Evolutionary conservation across 2,797 vertebrate species (phyloP).

Genomic region (Poecilia velifera): DNA sequence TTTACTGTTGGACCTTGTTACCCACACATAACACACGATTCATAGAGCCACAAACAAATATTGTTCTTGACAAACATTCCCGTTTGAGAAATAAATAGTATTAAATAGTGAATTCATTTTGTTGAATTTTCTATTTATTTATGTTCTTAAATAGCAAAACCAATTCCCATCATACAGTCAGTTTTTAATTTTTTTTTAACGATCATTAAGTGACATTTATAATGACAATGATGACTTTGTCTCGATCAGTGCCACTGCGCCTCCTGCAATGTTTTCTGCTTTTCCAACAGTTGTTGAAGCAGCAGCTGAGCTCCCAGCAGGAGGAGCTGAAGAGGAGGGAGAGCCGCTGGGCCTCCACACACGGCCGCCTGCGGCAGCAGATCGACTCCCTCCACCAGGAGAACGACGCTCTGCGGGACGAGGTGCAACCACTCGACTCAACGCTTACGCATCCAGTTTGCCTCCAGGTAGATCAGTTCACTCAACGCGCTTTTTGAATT

Average conservation of each 20-base stretch:
- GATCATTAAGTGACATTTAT: too few relatives aligned
- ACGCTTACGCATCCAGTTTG: not conserved
- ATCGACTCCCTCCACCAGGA: constrained; percentile 86
- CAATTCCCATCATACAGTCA: too few relatives aligned
- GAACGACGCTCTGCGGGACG: constrained; percentile 86
- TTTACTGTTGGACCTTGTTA: not conserved
- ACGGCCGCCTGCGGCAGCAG: constrained; percentile 88
- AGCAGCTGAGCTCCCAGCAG: constrained; percentile 88
- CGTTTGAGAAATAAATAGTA: too few relatives aligned
- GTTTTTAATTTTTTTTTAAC: too few relatives aligned
- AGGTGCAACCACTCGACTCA: constrained; percentile 61
- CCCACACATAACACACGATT: not conserved
- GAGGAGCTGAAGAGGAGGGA: constrained; percentile 91
- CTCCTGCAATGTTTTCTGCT: not conserved
- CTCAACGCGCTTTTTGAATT: not conserved
- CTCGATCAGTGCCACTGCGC: too few relatives aligned
- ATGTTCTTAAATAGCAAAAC: too few relatives aligned
- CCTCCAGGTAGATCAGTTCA: not conserved
- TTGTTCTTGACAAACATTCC: too few relatives aligned
- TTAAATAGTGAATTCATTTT: too few relatives aligned
- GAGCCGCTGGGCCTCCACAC: constrained; percentile 88
- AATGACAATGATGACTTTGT: too few relatives aligned
- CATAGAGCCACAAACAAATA: too few relatives aligned
- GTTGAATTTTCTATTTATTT: too few relatives aligned
- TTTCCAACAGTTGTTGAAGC: constrained; percentile 84